Evolutionary conservation across 2,888 invertebrate genomes (phyloP).

Genomic region (Apotomis turbidana): DNA sequence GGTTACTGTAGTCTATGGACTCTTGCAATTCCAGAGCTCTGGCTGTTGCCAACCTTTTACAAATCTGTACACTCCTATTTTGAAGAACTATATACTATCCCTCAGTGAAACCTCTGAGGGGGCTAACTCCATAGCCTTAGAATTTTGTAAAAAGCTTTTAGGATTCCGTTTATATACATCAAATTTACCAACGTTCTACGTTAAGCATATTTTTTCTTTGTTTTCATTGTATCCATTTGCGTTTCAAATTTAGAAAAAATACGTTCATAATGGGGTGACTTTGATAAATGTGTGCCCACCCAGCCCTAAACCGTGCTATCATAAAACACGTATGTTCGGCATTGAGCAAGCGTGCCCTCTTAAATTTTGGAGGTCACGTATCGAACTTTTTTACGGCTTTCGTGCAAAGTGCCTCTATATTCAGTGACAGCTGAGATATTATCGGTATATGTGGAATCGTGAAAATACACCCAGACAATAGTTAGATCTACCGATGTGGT

Average conservation of each 20-base stretch:
- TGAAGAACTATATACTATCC: too few species aligned
- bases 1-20: too few species aligned
- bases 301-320: not conserved
- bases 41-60: too few species aligned
- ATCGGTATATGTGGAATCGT: conserved; percentile 66
- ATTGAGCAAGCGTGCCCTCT: conserved; percentile 3
- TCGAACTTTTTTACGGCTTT: conserved; percentile 65
- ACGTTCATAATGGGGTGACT: not conserved
- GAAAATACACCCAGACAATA: conserved; percentile 50
- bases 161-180: too few species aligned
- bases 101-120: too few species aligned
- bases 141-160: too few species aligned
- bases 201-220: too few species aligned
- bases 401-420: conserved; percentile 66
- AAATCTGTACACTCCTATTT: too few species aligned
- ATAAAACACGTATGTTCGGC: conserved; percentile 12
- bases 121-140: too few species aligned
- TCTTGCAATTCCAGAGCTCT: too few species aligned
- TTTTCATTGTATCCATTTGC: not conserved
- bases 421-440: conserved; percentile 60
- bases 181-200: too few species aligned
- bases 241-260: not conserved
- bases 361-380: conserved; percentile 14
- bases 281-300: not conserved
- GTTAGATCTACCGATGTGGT: conserved; percentile 50